Evolutionary conservation across 1,140 invertebrate genomes (phyloP).

Genomic region (Drosophila lacertosa): DNA sequence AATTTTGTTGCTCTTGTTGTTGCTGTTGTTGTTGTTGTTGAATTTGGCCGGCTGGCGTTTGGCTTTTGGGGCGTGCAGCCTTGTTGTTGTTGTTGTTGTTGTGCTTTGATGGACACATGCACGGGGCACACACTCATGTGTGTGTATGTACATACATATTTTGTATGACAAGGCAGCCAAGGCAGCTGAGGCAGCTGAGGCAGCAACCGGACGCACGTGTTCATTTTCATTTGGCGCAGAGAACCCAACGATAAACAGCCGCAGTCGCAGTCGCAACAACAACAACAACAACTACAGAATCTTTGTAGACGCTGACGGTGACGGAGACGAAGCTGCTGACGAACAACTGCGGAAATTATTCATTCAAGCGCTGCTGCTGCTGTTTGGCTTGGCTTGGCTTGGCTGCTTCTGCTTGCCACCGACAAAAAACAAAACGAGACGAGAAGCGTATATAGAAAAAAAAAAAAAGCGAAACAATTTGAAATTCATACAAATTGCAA

Average conservation of each 20-base stretch:
- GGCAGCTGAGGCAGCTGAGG: slow-evolving; percentile 61
- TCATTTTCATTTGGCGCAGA: slow-evolving; percentile 80
- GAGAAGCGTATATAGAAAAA: slow-evolving; percentile 11
- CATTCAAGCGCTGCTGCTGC: slow-evolving; percentile 64
- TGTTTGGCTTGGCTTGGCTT: slow-evolving; percentile 15
- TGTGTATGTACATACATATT: not conserved
- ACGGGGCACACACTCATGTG: slow-evolving; percentile 23
- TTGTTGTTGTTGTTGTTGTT: slow-evolving; percentile 19
- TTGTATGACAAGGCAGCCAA: slow-evolving; percentile 39
- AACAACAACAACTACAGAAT: slow-evolving; percentile 55
- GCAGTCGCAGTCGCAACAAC: slow-evolving; percentile 16
- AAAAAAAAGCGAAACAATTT: slow-evolving; percentile 58
- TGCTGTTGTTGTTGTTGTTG: no score
- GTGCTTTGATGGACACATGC: slow-evolving; percentile 53
- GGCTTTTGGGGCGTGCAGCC: slow-evolving; percentile 56
- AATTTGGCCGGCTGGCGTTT: slow-evolving; percentile 38
- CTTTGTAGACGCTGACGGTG: slow-evolving; percentile 63
- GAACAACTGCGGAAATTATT: slow-evolving; percentile 76
- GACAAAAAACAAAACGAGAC: slow-evolving; percentile 1
- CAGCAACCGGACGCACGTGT: slow-evolving; percentile 80
- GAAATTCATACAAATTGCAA: slow-evolving; percentile 81
- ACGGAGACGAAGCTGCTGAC: slow-evolving; percentile 47
- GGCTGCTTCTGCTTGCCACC: slow-evolving; percentile 23
- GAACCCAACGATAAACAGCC: slow-evolving; percentile 76
- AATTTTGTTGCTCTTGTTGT: no score